Evolutionary conservation across 2,888 invertebrate genomes (phyloP), one percentile per base, ranked within the genome.

Genomic region (Sphaerophoria taeniata): DNA sequence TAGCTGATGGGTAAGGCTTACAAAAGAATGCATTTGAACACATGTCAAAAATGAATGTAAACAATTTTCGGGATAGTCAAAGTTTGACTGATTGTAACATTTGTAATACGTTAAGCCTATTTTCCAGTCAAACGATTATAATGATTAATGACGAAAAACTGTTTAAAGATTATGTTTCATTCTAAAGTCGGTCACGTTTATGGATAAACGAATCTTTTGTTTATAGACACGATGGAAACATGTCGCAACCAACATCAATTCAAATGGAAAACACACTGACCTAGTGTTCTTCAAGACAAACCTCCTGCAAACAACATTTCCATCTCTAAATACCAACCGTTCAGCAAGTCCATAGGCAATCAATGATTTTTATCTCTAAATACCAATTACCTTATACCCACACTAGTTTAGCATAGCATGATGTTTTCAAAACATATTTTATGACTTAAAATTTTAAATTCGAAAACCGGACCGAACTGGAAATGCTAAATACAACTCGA

Each of bases 401-500:
- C 47, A 6, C 5, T 9, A 34, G 34, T 4, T 11, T 1, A 49
- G 47, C 36, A 16, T 33, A 0, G 9, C 12, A 9, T 43, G 12
- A 31, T 33, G 3, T 63, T 65, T 16, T 36, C 9, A 49, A 36
- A 36, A 34, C 33, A 34, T 45, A 11, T 12, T 11, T 60, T 24
- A 60, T 43, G 60, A 60, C 60, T 60, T 31, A 16, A 60, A 60
- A 43, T 60, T 24, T 24, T 67, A 51, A 53, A 12, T 43, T 39
- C 9, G 12, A 16, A 49, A 67, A 67, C 65, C 58, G n/a, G 73
- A 55, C 53, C 0, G 34, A 60, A 47, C 67, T 45, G 61, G 73
- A 51, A 53, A 72, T 49, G 16, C 33, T 34, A n/a, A 12, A 0
- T 12, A 34, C 12, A 14, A 33, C 33, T 47, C 6, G 16, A 16